These are phyloP conservation scores for Micropoecilia bifurca DNA, from an alignment of 2,797 vertebrate species.

Conservation along the genomic window DNA sequence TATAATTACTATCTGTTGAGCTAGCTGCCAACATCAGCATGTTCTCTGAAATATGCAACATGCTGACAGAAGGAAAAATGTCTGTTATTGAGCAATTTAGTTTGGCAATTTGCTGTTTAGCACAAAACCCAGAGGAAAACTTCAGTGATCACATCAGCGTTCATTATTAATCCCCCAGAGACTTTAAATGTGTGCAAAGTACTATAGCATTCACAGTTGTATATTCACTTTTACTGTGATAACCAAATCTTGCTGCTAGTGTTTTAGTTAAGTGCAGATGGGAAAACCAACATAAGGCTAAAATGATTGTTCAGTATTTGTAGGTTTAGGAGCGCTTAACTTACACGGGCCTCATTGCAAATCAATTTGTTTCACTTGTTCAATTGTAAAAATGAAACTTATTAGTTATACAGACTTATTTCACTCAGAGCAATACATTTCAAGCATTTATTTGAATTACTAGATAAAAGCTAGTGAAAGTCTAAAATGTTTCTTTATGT, in stretches of 20 bases:
- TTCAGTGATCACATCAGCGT: not conserved
- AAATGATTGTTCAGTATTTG: not conserved
- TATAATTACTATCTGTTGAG: constrained; percentile 1
- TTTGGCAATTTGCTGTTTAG: not conserved
- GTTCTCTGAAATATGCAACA: constrained; percentile 7
- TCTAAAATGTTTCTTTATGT: not conserved
- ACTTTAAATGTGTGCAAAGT: not conserved
- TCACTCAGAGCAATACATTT: not conserved
- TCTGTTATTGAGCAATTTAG: constrained; percentile 1
- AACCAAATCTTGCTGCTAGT: not conserved
- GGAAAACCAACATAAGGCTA: not conserved
- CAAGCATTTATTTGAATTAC: not conserved
- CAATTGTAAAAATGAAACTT: not conserved
- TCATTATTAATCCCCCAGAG: not conserved
- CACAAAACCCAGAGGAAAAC: constrained; percentile 1
- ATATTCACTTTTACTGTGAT: not conserved
- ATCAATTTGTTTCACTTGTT: not conserved
- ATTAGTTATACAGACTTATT: not conserved
- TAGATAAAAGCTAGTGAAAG: not conserved
- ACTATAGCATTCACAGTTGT: not conserved
- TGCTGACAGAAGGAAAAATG: not conserved
- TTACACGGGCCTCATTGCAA: not conserved
- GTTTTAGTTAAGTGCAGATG: not conserved
- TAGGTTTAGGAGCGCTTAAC: not conserved
- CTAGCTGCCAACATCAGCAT: not conserved